phyloP scores from a whole-genome alignment of 2,113 vertebrate species.

The Leptobrachium leishanense region DNA sequence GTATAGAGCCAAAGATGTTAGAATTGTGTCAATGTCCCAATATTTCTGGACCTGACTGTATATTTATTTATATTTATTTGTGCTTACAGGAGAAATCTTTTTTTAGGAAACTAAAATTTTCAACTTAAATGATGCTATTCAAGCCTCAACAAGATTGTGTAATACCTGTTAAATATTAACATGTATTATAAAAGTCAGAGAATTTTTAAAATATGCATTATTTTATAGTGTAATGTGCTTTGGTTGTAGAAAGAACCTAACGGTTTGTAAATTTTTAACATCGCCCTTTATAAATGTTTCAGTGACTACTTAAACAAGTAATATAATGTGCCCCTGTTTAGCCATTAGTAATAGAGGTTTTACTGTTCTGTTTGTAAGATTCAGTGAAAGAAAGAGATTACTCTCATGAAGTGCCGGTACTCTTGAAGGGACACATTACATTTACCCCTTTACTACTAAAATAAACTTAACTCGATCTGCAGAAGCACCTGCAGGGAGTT shows the following conservation, averaged over 20 bases:
- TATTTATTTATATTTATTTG: too few relatives aligned
- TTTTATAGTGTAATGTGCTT: conserved; percentile 51
- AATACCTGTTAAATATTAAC: not conserved
- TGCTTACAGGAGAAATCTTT: too few relatives aligned
- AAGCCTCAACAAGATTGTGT: not conserved
- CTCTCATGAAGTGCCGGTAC: conserved; percentile 77
- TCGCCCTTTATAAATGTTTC: conserved; percentile 77
- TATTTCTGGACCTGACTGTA: too few relatives aligned
- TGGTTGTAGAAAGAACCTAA: conserved; percentile 59
- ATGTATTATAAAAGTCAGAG: not conserved
- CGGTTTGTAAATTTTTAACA: conserved; percentile 74
- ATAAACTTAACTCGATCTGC: too few relatives aligned
- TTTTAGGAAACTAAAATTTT: too few relatives aligned
- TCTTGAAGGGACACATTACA: conserved; percentile 43
- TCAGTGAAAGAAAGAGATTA: conserved; percentile 81
- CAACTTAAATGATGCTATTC: not conserved
- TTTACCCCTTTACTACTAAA: too few relatives aligned
- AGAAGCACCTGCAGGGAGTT: too few relatives aligned
- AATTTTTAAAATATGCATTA: not conserved
- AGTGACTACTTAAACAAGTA: conserved; percentile 68
- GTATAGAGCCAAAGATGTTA: too few relatives aligned
- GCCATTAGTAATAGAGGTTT: conserved; percentile 74
- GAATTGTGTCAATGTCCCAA: too few relatives aligned
- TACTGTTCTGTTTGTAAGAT: conserved; percentile 78
- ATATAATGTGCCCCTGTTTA: conserved; percentile 74